phyloP scores from a whole-genome alignment of 2,797 vertebrate genomes.

The Ctenopoma multispine region DNA sequence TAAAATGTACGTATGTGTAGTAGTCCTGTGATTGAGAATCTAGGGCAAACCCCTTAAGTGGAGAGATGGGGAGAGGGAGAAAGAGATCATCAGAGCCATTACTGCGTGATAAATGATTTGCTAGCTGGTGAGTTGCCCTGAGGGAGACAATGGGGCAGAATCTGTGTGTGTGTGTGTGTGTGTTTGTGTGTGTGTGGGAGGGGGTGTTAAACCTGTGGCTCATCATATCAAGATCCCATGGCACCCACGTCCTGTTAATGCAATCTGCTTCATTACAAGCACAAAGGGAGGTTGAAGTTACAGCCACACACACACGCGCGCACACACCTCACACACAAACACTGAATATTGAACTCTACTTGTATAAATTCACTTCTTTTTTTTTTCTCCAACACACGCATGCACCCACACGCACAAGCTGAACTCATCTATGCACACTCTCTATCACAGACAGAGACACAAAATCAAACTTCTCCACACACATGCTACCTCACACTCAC shows the following conservation, averaged over 20 bases:
- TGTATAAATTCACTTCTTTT: constrained; percentile 21
- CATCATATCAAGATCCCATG: constrained; percentile 63
- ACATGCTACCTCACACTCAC: constrained; percentile 27
- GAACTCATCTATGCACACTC: constrained; percentile 34
- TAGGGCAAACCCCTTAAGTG: constrained; percentile 76
- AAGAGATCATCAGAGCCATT: constrained; percentile 80
- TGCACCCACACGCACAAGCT: constrained; percentile 7
- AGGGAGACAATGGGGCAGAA: constrained; percentile 54
- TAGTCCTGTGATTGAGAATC: constrained; percentile 73
- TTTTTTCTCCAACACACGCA: constrained; percentile 9
- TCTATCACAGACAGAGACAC: constrained; percentile 31
- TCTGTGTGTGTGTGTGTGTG: constrained; percentile 19
- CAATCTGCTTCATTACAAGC: constrained; percentile 65
- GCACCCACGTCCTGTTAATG: constrained; percentile 59
- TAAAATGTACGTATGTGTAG: constrained; percentile 10
- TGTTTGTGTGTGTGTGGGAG: constrained; percentile 10
- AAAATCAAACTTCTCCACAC: constrained; percentile 45
- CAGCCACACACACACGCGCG: constrained; percentile 11
- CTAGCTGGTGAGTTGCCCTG: constrained; percentile 69
- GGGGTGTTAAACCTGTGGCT: constrained; percentile 60
- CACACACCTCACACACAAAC: constrained; percentile 11
- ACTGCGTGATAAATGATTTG: constrained; percentile 81
- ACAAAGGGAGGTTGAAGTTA: constrained; percentile 13
- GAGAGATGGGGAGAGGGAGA: constrained; percentile 60
- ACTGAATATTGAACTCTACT: constrained; percentile 14